These are phyloP conservation scores for Hydroisotoma schaefferi DNA, from an alignment of 2,888 invertebrate species.

Conservation along the genomic window DNA sequence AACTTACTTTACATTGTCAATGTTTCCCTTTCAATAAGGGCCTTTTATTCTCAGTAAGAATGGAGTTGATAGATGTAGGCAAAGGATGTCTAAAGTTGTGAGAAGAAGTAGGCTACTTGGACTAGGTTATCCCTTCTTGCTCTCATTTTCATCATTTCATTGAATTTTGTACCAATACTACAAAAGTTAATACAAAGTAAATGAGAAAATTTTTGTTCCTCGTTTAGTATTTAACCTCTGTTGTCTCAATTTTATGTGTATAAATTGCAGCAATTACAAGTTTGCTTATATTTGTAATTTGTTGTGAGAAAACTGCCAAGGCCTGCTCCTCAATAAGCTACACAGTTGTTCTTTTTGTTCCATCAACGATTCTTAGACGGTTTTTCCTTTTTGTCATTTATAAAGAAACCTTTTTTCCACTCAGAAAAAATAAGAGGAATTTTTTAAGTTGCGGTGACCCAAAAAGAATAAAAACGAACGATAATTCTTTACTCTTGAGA, in stretches of 20 bases:
- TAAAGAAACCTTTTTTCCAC: too few relatives aligned
- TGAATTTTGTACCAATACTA: too few relatives aligned
- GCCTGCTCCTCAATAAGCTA: neutral
- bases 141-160: slow-evolving; percentile 4
- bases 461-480: too few relatives aligned
- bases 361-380: neutral
- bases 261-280: neutral
- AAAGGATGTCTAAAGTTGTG: neutral
- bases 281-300: too few relatives aligned
- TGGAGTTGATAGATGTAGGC: too few relatives aligned
- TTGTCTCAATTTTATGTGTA: neutral
- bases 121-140: slow-evolving; percentile 15
- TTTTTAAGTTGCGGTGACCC: too few relatives aligned
- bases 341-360: neutral
- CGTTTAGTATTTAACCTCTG: neutral
- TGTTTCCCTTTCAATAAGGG: slow-evolving; percentile 9
- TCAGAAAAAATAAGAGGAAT: too few relatives aligned
- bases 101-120: slow-evolving; percentile 7
- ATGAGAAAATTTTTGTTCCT: neutral
- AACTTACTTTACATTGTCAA: slow-evolving; percentile 1
- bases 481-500: too few relatives aligned
- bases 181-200: neutral
- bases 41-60: neutral
- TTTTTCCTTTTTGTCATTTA: neutral
- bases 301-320: too few relatives aligned